These are phyloP conservation scores for Zaprionus obscuricornis DNA, from an alignment of 2,888 invertebrate genomes.

Conservation along the genomic window DNA sequence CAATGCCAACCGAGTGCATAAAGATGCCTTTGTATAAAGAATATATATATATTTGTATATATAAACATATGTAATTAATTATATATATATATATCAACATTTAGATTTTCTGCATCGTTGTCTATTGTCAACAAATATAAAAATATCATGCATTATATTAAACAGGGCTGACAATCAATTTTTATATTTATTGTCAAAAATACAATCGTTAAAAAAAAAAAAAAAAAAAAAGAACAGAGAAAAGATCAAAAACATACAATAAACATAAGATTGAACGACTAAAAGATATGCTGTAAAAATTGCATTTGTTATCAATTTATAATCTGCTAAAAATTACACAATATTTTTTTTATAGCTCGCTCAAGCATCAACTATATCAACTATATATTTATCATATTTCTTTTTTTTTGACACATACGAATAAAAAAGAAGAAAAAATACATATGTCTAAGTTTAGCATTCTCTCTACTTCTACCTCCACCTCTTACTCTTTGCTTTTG, in stretches of 20 bases:
- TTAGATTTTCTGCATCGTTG: slow-evolving; percentile 25
- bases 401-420: not conserved
- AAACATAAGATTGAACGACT: slow-evolving; percentile 1
- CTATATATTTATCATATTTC: no score
- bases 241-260: slow-evolving; percentile 14
- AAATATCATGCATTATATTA: slow-evolving; percentile 38
- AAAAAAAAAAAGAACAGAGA: slow-evolving; percentile 10
- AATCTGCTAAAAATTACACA: no score
- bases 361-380: no score
- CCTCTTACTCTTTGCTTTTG: slow-evolving; percentile 3
- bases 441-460: no score
- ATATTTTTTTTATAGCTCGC: no score
- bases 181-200: slow-evolving; percentile 39
- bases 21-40: slow-evolving; percentile 7
- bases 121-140: slow-evolving; percentile 53
- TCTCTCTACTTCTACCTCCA: no score
- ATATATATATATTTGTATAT: no score
- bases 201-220: no score
- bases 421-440: slow-evolving; percentile 4
- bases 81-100: no score
- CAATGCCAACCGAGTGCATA: slow-evolving; percentile 40
- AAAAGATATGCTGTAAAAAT: not conserved
- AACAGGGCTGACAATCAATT: slow-evolving; percentile 63
- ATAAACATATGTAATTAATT: no score
- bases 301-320: no score